phyloP scores from a whole-genome alignment of 2,888 invertebrate species.

The Arctia plantaginis region DNA sequence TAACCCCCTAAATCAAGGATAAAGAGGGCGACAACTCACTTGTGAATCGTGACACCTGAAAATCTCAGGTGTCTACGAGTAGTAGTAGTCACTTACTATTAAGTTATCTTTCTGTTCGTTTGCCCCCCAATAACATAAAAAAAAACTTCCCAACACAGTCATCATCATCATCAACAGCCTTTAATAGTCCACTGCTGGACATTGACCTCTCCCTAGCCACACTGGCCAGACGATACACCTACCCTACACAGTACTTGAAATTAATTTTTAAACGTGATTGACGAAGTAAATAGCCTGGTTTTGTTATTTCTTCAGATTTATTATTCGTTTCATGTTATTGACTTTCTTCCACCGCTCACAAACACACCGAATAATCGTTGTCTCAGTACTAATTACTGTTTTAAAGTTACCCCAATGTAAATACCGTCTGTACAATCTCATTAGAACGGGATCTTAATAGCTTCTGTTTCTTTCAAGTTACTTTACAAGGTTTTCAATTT shows the following conservation, averaged over 20 bases:
- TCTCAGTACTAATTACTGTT: slow-evolving; percentile 58
- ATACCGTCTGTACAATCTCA: slow-evolving; percentile 45
- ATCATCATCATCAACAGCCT: too few species aligned
- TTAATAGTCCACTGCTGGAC: too few species aligned
- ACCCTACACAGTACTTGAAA: background rate
- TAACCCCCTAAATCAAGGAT: too few species aligned
- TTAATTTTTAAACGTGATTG: background rate
- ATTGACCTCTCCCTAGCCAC: too few species aligned
- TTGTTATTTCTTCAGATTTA: slow-evolving; percentile 8
- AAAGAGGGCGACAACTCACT: too few species aligned
- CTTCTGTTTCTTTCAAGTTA: background rate
- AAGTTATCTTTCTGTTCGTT: too few species aligned
- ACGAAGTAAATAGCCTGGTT: background rate
- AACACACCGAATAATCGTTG: slow-evolving; percentile 43
- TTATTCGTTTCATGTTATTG: slow-evolving; percentile 51
- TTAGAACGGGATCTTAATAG: slow-evolving; percentile 28
- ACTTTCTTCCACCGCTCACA: slow-evolving; percentile 25
- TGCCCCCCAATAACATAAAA: too few species aligned
- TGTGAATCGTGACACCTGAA: too few species aligned
- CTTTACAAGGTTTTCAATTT: background rate
- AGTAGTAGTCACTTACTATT: too few species aligned
- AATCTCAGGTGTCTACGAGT: too few species aligned
- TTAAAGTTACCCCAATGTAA: slow-evolving; percentile 47
- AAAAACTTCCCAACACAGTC: too few species aligned
- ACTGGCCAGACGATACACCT: too few species aligned